Percentiles rank a stretch among this genome's conserved stretches.
These are phyloP conservation scores for Indicator maculatus DNA, from an alignment of 2,113 vertebrate species.

Conservation along the genomic window DNA sequence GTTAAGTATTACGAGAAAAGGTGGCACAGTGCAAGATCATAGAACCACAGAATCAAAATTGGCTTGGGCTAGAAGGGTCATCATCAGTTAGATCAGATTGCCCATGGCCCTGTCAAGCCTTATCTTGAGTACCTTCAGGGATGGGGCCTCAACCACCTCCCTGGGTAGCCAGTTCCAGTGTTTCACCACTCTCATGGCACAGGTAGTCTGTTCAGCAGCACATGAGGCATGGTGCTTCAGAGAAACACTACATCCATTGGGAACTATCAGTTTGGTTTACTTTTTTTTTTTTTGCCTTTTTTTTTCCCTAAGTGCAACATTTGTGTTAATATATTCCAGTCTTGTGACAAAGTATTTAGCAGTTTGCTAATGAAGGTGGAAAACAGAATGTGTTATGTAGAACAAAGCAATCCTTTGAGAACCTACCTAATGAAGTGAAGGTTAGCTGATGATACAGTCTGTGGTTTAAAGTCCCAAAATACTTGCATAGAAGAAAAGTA, in stretches of 20 bases:
- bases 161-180: too few species aligned
- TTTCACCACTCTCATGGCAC: too few species aligned
- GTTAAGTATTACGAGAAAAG: neutral
- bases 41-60: too few species aligned
- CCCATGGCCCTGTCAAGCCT: too few species aligned
- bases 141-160: too few species aligned
- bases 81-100: too few species aligned
- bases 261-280: neutral
- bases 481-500: neutral
- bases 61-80: too few species aligned
- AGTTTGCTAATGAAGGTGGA: slow-evolving; percentile 20
- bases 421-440: slow-evolving; percentile 21
- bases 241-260: neutral
- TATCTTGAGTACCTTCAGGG: too few species aligned
- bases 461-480: neutral
- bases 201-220: rapidly evolving
- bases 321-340: slow-evolving; percentile 27
- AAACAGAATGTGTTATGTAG: neutral
- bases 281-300: neutral
- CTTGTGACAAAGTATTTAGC: slow-evolving; percentile 15
- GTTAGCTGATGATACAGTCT: neutral
- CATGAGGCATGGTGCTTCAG: rapidly evolving
- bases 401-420: slow-evolving; percentile 37
- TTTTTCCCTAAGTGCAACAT: too few species aligned
- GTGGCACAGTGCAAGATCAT: neutral